Evolutionary conservation across 1,140 invertebrate genomes (phyloP), one percentile per base, ranked within the genome.

Genomic region (Orius insidiosus): DNA sequence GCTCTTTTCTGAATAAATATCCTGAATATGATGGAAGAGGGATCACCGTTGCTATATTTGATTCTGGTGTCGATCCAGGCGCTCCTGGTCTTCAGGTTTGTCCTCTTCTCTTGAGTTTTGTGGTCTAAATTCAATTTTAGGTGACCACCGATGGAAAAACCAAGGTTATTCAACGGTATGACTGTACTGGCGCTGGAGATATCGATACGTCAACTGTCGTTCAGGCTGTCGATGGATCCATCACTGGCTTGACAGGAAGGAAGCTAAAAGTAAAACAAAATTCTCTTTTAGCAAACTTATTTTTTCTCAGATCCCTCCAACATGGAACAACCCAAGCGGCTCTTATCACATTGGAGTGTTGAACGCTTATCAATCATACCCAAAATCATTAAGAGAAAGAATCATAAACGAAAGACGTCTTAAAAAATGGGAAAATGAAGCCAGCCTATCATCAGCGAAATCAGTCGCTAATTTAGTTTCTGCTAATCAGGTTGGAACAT

Each of bases 41-140:
- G 58, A 77, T 85, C 30, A 67, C 84, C 53, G 93, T 98, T 59
- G 95, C 92, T 34, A 88, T 98, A 59, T 80, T 98, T 50, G 95
- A 98, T 68, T 94, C 92, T 24, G 95, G 95, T 11, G 83, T 98
- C 47, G 95, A 98, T 72, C 93, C 94, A 32, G 86, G 85, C 37
- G 88, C 90, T 10, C 73, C 80, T 47, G 94, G 93, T 48, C 71
- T 98, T 54, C 78, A 93, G 78, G 92, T 96, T 71, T 5, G 10
- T 6, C 13, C 13, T 41, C 10, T 18, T 19, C 18, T 5, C 10
- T 16, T 41, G n/a, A 6, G 3, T 41, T 41, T 11, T 41, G 8
- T 39, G 13, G 13, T 39, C 13, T 16, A 36, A 36, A 3, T 3
- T 15, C 35, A 7, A 3, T 37, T 36, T 24, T 44, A 95, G 89